These are phyloP conservation scores for Acleris emargana DNA, from an alignment of 2,888 invertebrate genomes.

Conservation along the genomic window DNA sequence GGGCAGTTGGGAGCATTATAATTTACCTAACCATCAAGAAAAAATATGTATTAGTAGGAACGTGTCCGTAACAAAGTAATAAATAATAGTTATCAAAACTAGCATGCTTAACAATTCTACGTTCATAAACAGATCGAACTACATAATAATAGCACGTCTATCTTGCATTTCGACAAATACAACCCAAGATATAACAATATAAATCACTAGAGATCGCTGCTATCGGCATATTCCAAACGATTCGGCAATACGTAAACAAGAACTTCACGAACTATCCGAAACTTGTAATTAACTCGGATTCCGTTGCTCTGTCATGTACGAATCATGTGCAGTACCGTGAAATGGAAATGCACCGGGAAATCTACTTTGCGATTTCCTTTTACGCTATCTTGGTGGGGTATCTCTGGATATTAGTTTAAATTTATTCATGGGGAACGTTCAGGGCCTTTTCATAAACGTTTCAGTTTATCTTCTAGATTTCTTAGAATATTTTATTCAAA, in stretches of 20 bases:
- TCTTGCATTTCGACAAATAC: neutral
- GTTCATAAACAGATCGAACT: neutral
- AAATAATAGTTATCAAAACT: too few relatives aligned
- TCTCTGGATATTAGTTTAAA: too few relatives aligned
- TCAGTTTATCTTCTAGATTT: too few relatives aligned
- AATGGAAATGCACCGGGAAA: slow-evolving; percentile 12
- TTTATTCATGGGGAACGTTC: too few relatives aligned
- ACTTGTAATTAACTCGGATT: slow-evolving; percentile 48
- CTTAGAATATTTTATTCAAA: too few relatives aligned
- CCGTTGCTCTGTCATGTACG: slow-evolving; percentile 28
- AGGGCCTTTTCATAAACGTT: too few relatives aligned
- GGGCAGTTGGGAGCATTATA: too few relatives aligned
- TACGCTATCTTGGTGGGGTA: neutral
- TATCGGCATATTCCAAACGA: slow-evolving; percentile 2
- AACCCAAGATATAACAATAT: neutral
- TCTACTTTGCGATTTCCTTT: neutral
- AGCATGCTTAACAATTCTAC: neutral
- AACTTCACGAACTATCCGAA: slow-evolving; percentile 33
- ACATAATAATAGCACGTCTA: neutral
- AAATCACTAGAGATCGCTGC: slow-evolving; percentile 10
- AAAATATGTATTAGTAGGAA: too few relatives aligned
- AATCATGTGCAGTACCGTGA: slow-evolving; percentile 21
- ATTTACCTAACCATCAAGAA: too few relatives aligned
- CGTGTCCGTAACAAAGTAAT: too few relatives aligned
- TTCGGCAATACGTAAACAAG: slow-evolving; percentile 12